Evolutionary conservation across 1,140 invertebrate species (phyloP).

Genomic region (Drosophila nigromelanica): DNA sequence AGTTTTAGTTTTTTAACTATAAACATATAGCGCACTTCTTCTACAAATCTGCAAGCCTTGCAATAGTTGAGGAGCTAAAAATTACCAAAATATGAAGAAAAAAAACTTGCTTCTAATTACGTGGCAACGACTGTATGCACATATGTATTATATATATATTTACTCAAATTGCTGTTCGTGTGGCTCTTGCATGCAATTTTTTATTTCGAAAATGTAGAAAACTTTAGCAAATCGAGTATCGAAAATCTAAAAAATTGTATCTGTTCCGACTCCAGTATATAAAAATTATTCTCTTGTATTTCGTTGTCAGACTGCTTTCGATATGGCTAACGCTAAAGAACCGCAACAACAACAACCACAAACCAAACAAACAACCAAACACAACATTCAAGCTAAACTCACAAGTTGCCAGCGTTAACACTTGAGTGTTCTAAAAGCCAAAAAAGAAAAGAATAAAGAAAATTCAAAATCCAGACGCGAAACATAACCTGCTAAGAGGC

Average conservation of each 20-base stretch:
- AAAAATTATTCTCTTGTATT: constrained; percentile 67
- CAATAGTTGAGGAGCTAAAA: too few species aligned
- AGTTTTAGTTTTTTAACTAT: too few species aligned
- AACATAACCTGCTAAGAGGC: constrained; percentile 23
- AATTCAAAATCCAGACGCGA: background rate
- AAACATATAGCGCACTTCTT: too few species aligned
- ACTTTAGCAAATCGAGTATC: background rate
- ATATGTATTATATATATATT: too few species aligned
- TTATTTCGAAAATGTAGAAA: background rate
- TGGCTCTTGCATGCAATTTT: constrained; percentile 16
- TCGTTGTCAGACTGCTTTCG: constrained; percentile 73
- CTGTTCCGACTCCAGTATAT: constrained; percentile 19
- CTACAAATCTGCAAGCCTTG: too few species aligned
- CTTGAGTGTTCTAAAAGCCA: constrained; percentile 14
- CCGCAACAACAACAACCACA: constrained; percentile 33
- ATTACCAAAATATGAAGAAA: too few species aligned
- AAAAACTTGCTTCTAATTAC: too few species aligned
- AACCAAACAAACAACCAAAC: constrained; percentile 32
- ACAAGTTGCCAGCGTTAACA: constrained; percentile 3
- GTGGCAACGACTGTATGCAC: too few species aligned
- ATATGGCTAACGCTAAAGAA: constrained; percentile 62
- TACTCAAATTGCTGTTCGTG: too few species aligned
- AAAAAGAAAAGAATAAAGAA: constrained; percentile 1
- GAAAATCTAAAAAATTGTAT: too few species aligned
- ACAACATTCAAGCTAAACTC: constrained; percentile 37